Base-by-base conservation (phyloP, 1,140 invertebrate genomes). In the Orius laevigatus region DNA sequence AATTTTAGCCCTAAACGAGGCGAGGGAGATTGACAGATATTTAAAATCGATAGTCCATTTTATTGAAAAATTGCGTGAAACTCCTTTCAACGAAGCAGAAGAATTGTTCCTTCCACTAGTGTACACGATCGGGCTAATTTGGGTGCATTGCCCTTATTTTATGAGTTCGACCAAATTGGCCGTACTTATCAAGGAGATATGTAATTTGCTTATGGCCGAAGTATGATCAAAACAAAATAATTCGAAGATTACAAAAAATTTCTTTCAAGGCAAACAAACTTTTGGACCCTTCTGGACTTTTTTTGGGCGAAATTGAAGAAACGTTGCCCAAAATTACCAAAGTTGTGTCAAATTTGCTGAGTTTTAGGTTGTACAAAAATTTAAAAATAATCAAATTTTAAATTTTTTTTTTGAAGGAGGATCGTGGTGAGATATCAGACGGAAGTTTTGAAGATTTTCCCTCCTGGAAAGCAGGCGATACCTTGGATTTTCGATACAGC, bases 81-180 rank as follows among this genome's bases (percentile, higher is more conserved):
- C 65, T 0, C 76, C 81, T 35, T 79, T 88, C 56, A 63, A 67
- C 15, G 77, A 85, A 35, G 63, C 75, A 3, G 62, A 67, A 18
- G 38, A 63, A 2, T 66, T 75, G 14, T 67, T 92, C 25, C 70
- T 75, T 42, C 74, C 78, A 0, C 62, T 87, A 32, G 53, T 75
- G 53, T 76, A 90, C 55, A 78, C 74, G 12, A 71, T 91, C 5
- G 84, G 84, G 45, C 63, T 90, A 3, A 66, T 87, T 9, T 93
- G 88, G 88, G 74, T 78, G 1, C 75, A 83, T 58, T 91, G 84
- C 0, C 73, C 77, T 54, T 84, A 89, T 60, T 92, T 84, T 63
- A 79, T 81, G 57, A 78, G 72, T 2, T 42, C 40, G 12, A 16
- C 40, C 3, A 42, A 42, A 18, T 19, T 42, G 12, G 40, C 18